Conservation (phyloP, 2,797 vertebrate species). For the Coilia nasus region DNA sequence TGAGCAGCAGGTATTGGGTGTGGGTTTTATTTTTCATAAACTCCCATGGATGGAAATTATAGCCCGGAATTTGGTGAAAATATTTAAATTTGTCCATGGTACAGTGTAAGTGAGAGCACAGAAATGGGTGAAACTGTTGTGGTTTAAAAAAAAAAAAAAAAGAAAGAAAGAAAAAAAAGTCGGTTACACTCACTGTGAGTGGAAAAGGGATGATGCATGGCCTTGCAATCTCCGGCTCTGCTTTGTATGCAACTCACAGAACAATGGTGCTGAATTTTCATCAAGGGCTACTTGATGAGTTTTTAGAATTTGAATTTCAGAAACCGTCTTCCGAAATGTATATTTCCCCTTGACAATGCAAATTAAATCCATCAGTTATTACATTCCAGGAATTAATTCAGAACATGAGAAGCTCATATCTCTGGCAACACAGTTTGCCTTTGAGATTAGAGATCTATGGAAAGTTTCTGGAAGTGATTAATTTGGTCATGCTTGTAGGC, state of each 20-base stretch:
- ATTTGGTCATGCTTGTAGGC: conserved; percentile 22
- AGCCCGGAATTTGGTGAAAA: conserved; percentile 18
- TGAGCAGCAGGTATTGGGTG: conserved; percentile 39
- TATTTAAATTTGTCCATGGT: conserved; percentile 23
- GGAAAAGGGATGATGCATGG: conserved; percentile 19
- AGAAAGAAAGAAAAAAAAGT: not conserved
- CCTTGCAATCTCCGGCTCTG: not conserved
- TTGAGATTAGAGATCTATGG: conserved; percentile 23
- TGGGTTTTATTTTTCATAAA: not conserved
- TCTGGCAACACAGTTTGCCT: conserved; percentile 12
- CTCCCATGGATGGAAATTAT: conserved; percentile 18
- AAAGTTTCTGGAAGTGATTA: conserved; percentile 25
- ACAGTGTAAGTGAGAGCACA: not conserved
- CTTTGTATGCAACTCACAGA: conserved; percentile 14
- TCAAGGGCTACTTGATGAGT: conserved; percentile 24
- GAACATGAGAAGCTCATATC: conserved; percentile 27
- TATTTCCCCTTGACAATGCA: conserved; percentile 22
- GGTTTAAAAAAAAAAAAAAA: not conserved
- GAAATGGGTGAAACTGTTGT: conserved; percentile 17
- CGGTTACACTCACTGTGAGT: not conserved
- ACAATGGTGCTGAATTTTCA: conserved; percentile 23
- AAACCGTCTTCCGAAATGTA: conserved; percentile 10
- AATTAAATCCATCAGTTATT: conserved; percentile 26
- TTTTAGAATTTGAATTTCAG: conserved; percentile 24
- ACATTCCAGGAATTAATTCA: conserved; percentile 16